Conservation (phyloP, 2,797 vertebrate genomes). For the Liparis tanakae region DNA sequence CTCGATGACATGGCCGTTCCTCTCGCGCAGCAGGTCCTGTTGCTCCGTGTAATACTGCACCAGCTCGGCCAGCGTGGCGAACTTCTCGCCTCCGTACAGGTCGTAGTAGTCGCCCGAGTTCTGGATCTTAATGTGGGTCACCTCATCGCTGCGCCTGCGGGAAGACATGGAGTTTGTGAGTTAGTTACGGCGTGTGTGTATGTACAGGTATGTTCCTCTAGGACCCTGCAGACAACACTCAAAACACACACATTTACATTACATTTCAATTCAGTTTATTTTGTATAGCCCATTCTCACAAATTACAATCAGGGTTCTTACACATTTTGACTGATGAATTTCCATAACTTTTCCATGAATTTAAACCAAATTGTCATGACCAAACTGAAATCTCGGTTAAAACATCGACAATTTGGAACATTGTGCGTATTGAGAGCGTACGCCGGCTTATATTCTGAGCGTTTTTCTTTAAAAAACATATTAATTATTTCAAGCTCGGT, state of each 20-base stretch:
- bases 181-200: conserved; percentile 12
- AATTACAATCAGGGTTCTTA: too few relatives aligned
- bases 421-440: too few relatives aligned
- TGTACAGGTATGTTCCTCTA: not conserved
- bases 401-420: too few relatives aligned
- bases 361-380: too few relatives aligned
- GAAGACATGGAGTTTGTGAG: not conserved
- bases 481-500: too few relatives aligned
- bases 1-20: conserved; percentile 90
- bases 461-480: too few relatives aligned
- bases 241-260: not conserved
- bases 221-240: conserved; percentile 27
- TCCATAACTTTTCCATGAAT: too few relatives aligned
- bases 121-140: conserved; percentile 95
- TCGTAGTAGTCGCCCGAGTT: conserved; percentile 91
- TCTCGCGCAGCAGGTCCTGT: conserved; percentile 88
- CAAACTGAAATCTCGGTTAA: too few relatives aligned
- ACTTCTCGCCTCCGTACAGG: conserved; percentile 92
- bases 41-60: conserved; percentile 93
- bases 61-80: conserved; percentile 89
- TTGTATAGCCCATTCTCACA: too few relatives aligned
- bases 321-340: too few relatives aligned
- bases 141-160: conserved; percentile 86
- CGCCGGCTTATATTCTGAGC: too few relatives aligned
- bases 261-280: too few relatives aligned